Percentiles rank a stretch among this genome's conserved stretches.
Conservation (phyloP, 2,888 invertebrate genomes). For the Dichetophora obliterata region DNA sequence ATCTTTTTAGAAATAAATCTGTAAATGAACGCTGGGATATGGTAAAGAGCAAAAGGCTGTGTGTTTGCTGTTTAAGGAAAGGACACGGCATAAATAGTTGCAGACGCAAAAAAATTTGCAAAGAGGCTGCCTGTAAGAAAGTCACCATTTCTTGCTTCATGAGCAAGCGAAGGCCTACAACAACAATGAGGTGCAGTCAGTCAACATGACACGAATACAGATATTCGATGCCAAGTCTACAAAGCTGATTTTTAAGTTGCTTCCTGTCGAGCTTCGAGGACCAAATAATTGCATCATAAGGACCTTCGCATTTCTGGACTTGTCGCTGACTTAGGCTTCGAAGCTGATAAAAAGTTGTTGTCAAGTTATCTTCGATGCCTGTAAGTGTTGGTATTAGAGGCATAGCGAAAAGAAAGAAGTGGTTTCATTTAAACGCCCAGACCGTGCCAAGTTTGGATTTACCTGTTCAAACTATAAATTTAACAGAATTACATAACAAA, state of each 20-base stretch:
- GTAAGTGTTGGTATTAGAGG: neutral
- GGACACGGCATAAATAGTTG: neutral
- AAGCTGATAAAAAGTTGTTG: too few species aligned
- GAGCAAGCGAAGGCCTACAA: neutral
- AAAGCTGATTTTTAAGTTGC: neutral
- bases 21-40: too few species aligned
- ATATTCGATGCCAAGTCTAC: neutral
- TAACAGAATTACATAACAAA: neutral
- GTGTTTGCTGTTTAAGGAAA: too few species aligned
- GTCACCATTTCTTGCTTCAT: neutral
- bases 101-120: neutral
- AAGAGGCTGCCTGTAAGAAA: neutral
- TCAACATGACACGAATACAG: neutral
- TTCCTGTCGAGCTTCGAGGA: neutral
- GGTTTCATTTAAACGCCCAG: neutral
- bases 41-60: too few species aligned
- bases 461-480: neutral
- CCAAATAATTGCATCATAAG: neutral
- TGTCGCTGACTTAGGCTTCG: neutral
- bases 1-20: too few species aligned
- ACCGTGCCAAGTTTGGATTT: neutral
- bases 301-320: neutral
- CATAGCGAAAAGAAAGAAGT: neutral
- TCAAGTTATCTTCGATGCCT: neutral
- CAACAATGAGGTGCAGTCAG: neutral